Percentiles rank a stretch among this genome's conserved stretches.
phyloP scores from a whole-genome alignment of 2,113 vertebrate species.

The Macquaria ambigua region DNA sequence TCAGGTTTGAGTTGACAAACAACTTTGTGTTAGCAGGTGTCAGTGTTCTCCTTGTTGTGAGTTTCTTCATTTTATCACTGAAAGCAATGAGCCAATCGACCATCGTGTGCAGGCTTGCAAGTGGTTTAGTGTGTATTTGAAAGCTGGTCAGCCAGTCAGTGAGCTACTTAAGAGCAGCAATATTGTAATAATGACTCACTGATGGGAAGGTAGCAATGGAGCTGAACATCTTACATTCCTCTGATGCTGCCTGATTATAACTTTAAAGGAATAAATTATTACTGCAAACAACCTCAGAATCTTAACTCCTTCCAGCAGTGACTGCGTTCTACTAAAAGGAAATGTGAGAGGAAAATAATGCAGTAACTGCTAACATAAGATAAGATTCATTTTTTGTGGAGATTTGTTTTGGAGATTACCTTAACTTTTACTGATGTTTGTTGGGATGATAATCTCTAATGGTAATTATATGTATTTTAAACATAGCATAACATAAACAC shows the following conservation, averaged over 20 bases:
- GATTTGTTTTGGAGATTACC: not conserved
- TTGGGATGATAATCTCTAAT: not conserved
- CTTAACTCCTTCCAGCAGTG: slow-evolving; percentile 57
- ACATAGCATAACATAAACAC: not conserved
- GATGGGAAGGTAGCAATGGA: slow-evolving; percentile 95
- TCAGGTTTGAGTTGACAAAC: slow-evolving; percentile 79
- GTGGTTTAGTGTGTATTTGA: slow-evolving; percentile 92
- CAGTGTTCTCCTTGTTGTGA: slow-evolving; percentile 88
- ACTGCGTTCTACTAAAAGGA: slow-evolving; percentile 6
- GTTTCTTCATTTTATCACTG: slow-evolving; percentile 93
- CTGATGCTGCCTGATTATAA: slow-evolving; percentile 91
- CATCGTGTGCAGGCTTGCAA: slow-evolving; percentile 90
- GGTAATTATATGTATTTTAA: not conserved
- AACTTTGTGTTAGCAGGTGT: slow-evolving; percentile 84
- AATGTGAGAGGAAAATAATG: not conserved
- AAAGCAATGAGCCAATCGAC: slow-evolving; percentile 94
- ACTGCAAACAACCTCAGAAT: slow-evolving; percentile 80
- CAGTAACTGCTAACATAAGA: not conserved
- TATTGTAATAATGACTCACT: slow-evolving; percentile 95
- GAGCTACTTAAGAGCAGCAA: slow-evolving; percentile 94
- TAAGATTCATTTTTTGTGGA: not conserved
- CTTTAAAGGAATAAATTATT: slow-evolving; percentile 90
- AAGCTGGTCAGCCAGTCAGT: slow-evolving; percentile 93
- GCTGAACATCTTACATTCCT: slow-evolving; percentile 94
- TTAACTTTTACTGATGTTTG: slow-evolving; percentile 1